These are phyloP conservation scores for Rhimphoctona megacephalus DNA, from an alignment of 2,888 invertebrate species.

Conservation along the genomic window DNA sequence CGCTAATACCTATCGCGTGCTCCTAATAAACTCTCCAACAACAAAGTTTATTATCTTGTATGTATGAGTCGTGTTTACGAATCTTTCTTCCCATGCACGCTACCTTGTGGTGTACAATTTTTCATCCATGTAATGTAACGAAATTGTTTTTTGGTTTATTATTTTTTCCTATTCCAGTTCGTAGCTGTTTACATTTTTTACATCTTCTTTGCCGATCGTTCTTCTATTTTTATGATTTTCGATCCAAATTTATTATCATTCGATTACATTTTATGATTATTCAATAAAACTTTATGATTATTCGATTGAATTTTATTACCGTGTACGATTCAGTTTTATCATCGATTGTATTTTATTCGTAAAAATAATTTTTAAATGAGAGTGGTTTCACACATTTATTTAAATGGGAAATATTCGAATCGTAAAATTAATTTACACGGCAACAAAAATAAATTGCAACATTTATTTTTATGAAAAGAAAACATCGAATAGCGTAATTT, in stretches of 20 bases:
- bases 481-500: too few relatives aligned
- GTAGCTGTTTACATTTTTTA: not conserved
- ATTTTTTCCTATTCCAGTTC: not conserved
- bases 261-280: not conserved
- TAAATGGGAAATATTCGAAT: not conserved
- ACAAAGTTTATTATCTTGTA: slow-evolving; percentile 4
- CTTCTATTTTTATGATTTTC: not conserved
- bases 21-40: slow-evolving; percentile 35
- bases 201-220: not conserved
- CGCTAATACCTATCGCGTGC: slow-evolving; percentile 47
- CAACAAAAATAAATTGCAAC: not conserved
- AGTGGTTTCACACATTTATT: not conserved
- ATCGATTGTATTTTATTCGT: not conserved
- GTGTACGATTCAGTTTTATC: not conserved
- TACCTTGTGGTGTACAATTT: not conserved
- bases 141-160: not conserved
- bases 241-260: not conserved
- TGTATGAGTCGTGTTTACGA: not conserved
- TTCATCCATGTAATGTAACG: not conserved
- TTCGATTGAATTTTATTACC: not conserved
- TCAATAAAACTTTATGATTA: not conserved
- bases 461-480: not conserved
- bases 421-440: not conserved
- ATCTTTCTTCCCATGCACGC: not conserved
- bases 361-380: not conserved